Base-by-base conservation (phyloP, 2,113 vertebrate genomes). In the Accipiter virgatus region DNA sequence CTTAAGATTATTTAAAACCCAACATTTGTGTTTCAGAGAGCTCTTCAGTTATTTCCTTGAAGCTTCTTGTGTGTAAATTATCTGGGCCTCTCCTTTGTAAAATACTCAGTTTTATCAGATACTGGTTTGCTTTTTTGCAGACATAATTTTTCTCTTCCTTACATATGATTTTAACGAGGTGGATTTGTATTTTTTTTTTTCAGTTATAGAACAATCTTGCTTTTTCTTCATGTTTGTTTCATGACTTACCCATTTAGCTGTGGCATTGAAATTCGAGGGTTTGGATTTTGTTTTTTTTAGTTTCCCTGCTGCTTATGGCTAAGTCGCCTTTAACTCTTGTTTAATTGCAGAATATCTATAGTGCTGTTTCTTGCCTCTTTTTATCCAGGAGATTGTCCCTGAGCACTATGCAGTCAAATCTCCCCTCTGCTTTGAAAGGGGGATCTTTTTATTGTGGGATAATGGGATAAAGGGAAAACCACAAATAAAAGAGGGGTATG, bases 21-120 rank as follows among this genome's bases (percentile, higher is more conserved):
- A 83, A 40, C 48, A 96, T 95, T 96, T 93, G 92, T 95, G 71
- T 95, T 96, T 96, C 93, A 94, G 87, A 96, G 71, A 86, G 67
- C 58, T 72, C 61, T n/a, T 94, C 17, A 59, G 48, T 93, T 94
- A 83, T 88, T 97, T 97, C 96, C 96, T 94, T 95, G 66, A 96
- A 94, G 88, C 87, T 86, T 92, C 85, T 93, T 80, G 62, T 95
- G 66, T 97, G 90, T 82, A 95, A 97, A 97, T 96, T 73, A 77
- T 65, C 58, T 86, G 38, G 16, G 71, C 62, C 78, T 95, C 40
- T 96, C 62, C 81, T 97, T 94, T 94, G 61, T 89, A 71, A 91
- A 92, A 42, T 38, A 32, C 50, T 74, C 14, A 18, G 7, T 92
- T 95, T 88, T 96, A 95, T 94, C 90, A 91, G 93, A 84, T 93